These are phyloP conservation scores for Hemichromis elongatus DNA, from an alignment of 2,113 vertebrate genomes.

Conservation along the genomic window DNA sequence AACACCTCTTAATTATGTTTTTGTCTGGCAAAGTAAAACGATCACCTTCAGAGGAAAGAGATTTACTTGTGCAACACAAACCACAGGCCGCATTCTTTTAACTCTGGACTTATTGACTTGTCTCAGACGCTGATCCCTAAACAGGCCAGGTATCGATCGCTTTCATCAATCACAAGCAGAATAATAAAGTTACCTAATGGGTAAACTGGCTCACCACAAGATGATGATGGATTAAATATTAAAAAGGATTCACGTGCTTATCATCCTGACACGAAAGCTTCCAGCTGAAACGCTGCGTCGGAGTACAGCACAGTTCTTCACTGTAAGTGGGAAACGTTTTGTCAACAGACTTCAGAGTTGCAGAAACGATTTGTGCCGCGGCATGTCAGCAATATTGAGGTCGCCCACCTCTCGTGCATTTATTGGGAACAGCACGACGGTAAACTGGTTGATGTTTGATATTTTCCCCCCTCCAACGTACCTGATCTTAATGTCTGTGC, in stretches of 20 bases:
- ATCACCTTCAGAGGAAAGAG: not conserved
- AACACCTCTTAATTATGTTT: not conserved
- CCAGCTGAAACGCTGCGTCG: not conserved
- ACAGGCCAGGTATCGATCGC: conserved; percentile 4
- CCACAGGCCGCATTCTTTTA: not conserved
- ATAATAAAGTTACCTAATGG: not conserved
- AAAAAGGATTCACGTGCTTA: not conserved
- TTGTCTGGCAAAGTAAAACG: not conserved
- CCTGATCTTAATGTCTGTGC: not conserved
- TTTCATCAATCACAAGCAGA: conserved; percentile 1
- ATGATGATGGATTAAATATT: conserved; percentile 16
- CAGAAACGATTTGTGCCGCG: not conserved
- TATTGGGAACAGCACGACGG: not conserved
- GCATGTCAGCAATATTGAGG: not conserved
- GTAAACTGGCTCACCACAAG: not conserved
- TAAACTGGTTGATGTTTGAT: conserved; percentile 5
- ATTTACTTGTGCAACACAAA: not conserved
- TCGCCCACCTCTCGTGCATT: not conserved
- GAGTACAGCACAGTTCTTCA: not conserved
- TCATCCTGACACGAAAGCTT: not conserved
- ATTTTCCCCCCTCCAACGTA: not conserved
- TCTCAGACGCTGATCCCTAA: not conserved
- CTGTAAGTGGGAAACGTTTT: not conserved
- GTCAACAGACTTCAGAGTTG: not conserved
- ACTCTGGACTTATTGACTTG: conserved; percentile 17